Conservation (phyloP, 2,113 vertebrate genomes). For the Tauraco erythrolophus region DNA sequence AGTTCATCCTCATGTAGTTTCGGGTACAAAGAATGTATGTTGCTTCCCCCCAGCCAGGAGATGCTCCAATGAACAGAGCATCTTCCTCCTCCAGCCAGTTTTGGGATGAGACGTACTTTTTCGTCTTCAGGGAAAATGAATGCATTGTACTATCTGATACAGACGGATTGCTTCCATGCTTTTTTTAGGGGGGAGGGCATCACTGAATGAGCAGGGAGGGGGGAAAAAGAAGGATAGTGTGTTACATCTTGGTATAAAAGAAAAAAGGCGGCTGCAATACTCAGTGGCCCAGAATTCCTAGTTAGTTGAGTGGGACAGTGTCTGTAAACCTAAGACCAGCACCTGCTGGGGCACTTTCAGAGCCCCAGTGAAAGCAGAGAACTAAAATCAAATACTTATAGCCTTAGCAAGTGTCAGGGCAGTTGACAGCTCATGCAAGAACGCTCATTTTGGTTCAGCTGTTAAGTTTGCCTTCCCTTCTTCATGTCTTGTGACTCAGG, state of each 20-base stretch:
- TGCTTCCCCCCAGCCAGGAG: background rate
- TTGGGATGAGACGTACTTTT: background rate
- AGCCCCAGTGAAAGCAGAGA: background rate
- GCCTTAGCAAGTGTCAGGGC: background rate
- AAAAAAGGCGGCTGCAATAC: background rate
- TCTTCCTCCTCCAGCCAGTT: background rate
- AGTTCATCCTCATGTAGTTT: slow-evolving; percentile 22
- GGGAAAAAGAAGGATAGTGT: background rate
- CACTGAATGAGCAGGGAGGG: background rate
- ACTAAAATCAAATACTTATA: background rate
- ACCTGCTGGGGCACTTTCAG: background rate
- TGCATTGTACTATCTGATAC: background rate
- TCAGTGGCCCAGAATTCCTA: background rate
- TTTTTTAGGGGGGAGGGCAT: background rate
- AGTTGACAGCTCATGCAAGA: background rate
- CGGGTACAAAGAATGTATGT: background rate
- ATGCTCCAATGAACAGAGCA: background rate
- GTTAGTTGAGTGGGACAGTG: background rate
- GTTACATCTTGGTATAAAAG: background rate
- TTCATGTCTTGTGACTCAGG: background rate
- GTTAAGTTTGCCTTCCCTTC: background rate
- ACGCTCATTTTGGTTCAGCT: background rate
- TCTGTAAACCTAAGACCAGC: background rate
- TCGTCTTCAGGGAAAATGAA: background rate
- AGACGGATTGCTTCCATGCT: background rate